Percentiles rank a stretch among this genome's conserved stretches.
These are phyloP conservation scores for Podilymbus podiceps DNA, from an alignment of 2,113 vertebrate genomes.

Conservation along the genomic window DNA sequence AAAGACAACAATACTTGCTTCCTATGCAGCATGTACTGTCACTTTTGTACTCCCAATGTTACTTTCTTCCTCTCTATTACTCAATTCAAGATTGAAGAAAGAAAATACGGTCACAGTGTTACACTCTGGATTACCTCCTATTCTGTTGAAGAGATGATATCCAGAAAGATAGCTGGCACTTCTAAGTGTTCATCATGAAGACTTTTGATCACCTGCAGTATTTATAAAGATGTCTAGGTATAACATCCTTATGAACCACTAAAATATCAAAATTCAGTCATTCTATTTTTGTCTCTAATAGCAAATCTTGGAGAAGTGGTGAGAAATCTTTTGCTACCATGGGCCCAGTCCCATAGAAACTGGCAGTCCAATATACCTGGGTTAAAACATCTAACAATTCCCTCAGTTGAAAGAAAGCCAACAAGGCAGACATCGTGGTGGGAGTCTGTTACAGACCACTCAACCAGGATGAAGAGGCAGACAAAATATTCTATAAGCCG, in stretches of 20 bases:
- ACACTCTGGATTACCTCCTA: background rate
- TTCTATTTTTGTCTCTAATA: background rate
- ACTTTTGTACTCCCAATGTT: background rate
- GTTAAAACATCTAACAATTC: background rate
- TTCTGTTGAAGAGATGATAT: background rate
- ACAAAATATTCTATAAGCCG: too few relatives aligned
- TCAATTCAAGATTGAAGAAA: background rate
- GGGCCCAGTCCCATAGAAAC: background rate
- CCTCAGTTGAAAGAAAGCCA: background rate
- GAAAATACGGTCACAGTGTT: background rate
- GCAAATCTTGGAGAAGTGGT: background rate
- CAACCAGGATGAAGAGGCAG: too few relatives aligned
- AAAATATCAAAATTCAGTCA: background rate
- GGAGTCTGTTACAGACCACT: too few relatives aligned
- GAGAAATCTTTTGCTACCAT: background rate
- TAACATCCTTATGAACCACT: background rate
- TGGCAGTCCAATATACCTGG: background rate
- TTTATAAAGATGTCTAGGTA: background rate
- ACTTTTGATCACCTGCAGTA: background rate
- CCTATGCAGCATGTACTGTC: background rate
- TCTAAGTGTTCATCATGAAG: background rate
- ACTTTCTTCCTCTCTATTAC: background rate
- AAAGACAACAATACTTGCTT: background rate
- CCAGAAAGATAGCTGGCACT: background rate
- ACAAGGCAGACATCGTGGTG: too few relatives aligned